Evolutionary conservation across 92 coral and sea anemone species (phyloP), one percentile per base, ranked within the genome.

Genomic region (Zoanthus solanderi): DNA sequence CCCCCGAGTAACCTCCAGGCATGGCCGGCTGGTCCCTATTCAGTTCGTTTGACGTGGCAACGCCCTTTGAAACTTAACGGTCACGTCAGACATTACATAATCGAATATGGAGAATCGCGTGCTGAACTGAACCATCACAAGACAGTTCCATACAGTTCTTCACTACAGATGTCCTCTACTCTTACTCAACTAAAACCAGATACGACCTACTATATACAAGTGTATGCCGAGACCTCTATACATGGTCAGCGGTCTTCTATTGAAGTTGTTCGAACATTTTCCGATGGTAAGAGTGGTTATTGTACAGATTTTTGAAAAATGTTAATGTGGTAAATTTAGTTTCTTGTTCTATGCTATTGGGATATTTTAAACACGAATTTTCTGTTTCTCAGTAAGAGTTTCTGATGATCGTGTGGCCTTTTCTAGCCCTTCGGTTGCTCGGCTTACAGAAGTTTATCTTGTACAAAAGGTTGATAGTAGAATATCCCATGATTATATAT

Each of bases 191-290:
- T 94, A 15, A 83, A 92, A 31, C 93, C 91, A 79, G 89, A 63
- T 50, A 87, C 93, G 3, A 83, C 83, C 6, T 94, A 94, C 37
- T 92, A 32, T 72, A 75, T 94, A 60, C 61, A 54, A 65, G 92
- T 94, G 14, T 66, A 46, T 34, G 97, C 93, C 9, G 92, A 94
- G 84, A 94, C 97, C 31, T 31, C 83, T 7, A 78, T 90, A 60
- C 71, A 90, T 29, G 97, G 97, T 34, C 47, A 77, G 31, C 69
- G 87, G 28, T 92, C 97, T 14, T 4, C 47, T 28, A 79, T 85
- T 72, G 87, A 45, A 1, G 67, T 78, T 11, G 95, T 91, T 9
- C 76, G 50, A 54, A 94, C 97, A 60, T 5, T 63, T 12, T 84
- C 93, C 44, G 95, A 90, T 79, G 95, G 97, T 94, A 77, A 84